phyloP scores from a whole-genome alignment of 92 coral and sea anemone species.

The Phymanthus crucifer region DNA sequence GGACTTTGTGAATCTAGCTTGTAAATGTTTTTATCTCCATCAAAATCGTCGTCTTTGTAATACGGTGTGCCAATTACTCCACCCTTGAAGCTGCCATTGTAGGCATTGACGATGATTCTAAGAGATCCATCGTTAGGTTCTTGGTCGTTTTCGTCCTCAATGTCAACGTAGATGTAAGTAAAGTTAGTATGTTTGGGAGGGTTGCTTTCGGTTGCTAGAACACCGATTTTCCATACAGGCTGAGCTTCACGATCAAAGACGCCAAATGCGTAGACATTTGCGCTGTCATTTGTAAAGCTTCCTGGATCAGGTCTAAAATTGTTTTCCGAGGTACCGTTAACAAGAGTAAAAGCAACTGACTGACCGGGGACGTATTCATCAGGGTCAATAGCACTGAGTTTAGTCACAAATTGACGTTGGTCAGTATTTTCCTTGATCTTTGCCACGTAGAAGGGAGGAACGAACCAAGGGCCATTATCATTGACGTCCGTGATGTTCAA shows the following conservation, averaged over 20 bases:
- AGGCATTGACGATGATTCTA: slow-evolving; percentile 74
- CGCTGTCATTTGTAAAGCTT: slow-evolving; percentile 52
- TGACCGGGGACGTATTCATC: slow-evolving; percentile 75
- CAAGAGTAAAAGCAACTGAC: slow-evolving; percentile 63
- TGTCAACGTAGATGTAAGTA: slow-evolving; percentile 67
- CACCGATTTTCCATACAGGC: slow-evolving; percentile 66
- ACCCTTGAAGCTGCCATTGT: slow-evolving; percentile 71
- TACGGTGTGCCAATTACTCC: slow-evolving; percentile 85
- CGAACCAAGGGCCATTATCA: slow-evolving; percentile 92
- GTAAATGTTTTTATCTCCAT: slow-evolving; percentile 74
- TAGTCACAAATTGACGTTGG: slow-evolving; percentile 64
- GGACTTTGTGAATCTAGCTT: slow-evolving; percentile 37
- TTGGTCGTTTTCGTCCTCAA: slow-evolving; percentile 55
- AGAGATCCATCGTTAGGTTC: slow-evolving; percentile 73
- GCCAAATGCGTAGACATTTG: slow-evolving; percentile 48
- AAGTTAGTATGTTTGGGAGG: slow-evolving; percentile 51
- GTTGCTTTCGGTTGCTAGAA: slow-evolving; percentile 70
- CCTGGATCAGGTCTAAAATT: slow-evolving; percentile 38
- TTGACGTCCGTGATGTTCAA: slow-evolving; percentile 70
- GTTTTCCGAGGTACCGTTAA: slow-evolving; percentile 37
- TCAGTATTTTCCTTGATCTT: slow-evolving; percentile 52
- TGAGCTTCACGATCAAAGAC: slow-evolving; percentile 58
- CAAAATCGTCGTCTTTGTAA: slow-evolving; percentile 69
- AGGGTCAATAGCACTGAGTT: slow-evolving; percentile 74
- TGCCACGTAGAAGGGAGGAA: slow-evolving; percentile 79